Percentiles rank a stretch among this genome's conserved stretches.
phyloP scores from a whole-genome alignment of 2,797 vertebrate genomes.

The Lycodopsis pacificus region DNA sequence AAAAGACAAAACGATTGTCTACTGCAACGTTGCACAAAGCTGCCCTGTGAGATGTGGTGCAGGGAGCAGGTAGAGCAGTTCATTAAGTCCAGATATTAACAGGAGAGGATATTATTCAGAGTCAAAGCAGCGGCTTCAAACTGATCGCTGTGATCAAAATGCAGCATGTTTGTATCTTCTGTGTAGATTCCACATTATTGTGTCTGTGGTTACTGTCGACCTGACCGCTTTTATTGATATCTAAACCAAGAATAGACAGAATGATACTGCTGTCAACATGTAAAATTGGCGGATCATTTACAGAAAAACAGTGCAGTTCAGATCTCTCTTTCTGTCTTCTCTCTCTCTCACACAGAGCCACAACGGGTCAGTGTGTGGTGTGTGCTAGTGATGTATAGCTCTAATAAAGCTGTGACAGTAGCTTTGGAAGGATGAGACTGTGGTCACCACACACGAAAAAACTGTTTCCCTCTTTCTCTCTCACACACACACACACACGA shows the following conservation, averaged over 20 bases:
- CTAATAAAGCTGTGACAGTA: conserved; percentile 67
- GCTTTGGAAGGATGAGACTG: conserved; percentile 50
- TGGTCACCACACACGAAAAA: conserved; percentile 29
- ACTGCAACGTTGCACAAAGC: background rate
- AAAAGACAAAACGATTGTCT: background rate
- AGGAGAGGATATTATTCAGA: background rate
- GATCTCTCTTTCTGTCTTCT: background rate
- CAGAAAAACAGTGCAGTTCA: background rate
- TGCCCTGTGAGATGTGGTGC: background rate
- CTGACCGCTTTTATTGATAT: background rate
- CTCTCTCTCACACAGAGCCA: background rate
- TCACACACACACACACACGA: conserved; percentile 30
- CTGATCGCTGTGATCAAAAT: background rate
- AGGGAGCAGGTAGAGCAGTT: background rate
- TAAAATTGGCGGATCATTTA: background rate
- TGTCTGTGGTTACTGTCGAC: background rate
- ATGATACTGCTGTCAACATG: conserved; percentile 2
- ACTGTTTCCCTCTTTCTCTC: background rate
- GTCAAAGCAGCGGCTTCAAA: background rate
- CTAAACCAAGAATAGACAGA: background rate
- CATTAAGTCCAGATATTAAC: background rate
- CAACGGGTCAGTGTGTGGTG: conserved; percentile 28
- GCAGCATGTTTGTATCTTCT: background rate
- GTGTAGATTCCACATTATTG: background rate
- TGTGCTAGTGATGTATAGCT: conserved; percentile 65